Percentiles rank a stretch among this genome's conserved stretches.
Conservation (phyloP, 2,797 vertebrate species). For the Holocentrus rufus region DNA sequence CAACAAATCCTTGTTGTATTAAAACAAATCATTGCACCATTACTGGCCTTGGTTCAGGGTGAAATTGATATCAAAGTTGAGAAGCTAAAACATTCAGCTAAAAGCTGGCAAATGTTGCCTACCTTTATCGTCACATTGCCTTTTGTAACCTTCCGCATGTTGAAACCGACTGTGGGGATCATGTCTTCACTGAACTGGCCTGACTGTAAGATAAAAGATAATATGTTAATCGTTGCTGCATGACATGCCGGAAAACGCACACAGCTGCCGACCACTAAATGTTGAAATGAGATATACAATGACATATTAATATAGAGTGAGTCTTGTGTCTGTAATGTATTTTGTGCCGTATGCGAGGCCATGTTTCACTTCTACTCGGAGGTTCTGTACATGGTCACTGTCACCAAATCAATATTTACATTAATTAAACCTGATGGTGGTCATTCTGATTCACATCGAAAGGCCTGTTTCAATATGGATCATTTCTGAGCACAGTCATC, state of each 20-base stretch:
- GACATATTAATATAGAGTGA: too few relatives aligned
- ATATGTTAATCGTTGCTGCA: not conserved
- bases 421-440: too few relatives aligned
- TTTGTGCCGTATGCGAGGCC: too few relatives aligned
- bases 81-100: not conserved
- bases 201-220: slow-evolving; percentile 81
- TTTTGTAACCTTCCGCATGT: slow-evolving; percentile 99
- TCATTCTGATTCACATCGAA: not conserved
- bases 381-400: too few relatives aligned
- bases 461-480: not conserved
- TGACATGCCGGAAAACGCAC: too few relatives aligned
- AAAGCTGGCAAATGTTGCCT: slow-evolving; percentile 10
- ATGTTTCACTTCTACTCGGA: too few relatives aligned
- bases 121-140: slow-evolving; percentile 99
- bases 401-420: too few relatives aligned
- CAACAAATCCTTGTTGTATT: not conserved
- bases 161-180: slow-evolving; percentile 99
- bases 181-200: slow-evolving; percentile 99
- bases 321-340: too few relatives aligned
- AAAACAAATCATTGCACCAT: slow-evolving; percentile 7
- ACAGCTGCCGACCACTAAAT: too few relatives aligned
- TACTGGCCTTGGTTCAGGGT: not conserved
- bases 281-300: too few relatives aligned
- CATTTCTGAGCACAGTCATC: slow-evolving; percentile 1
- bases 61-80: not conserved